Conservation (phyloP, 23 tunicate genomes). For the Ascidia mentula region DNA sequence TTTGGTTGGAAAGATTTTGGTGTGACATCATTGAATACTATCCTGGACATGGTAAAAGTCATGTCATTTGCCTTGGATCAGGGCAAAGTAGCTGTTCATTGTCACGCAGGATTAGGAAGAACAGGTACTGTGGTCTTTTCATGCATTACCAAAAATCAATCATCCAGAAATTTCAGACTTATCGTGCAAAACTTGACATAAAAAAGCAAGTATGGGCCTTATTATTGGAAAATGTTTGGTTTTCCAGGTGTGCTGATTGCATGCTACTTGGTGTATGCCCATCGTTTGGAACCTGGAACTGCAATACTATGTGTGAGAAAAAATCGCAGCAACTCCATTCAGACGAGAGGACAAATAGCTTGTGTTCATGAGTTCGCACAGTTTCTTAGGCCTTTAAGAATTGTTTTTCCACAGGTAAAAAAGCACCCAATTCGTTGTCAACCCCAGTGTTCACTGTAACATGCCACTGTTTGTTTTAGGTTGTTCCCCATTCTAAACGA, state of each 20-base stretch:
- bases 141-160: too few relatives aligned
- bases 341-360: constrained; percentile 93
- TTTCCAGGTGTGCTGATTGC: constrained; percentile 87
- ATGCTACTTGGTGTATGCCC: constrained; percentile 84
- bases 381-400: constrained; percentile 77
- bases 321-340: constrained; percentile 82
- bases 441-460: too few relatives aligned
- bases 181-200: too few relatives aligned
- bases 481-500: constrained; percentile 77
- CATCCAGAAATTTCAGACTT: too few relatives aligned
- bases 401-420: constrained; percentile 92
- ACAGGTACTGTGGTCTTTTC: too few relatives aligned
- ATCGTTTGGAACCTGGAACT: constrained; percentile 72
- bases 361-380: constrained; percentile 83
- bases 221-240: too few relatives aligned
- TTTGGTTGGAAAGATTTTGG: constrained; percentile 97
- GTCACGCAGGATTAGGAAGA: constrained; percentile 98
- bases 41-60: constrained; percentile 96
- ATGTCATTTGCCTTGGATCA: constrained; percentile 93
- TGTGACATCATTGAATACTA: constrained; percentile 68
- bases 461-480: constrained; percentile 67
- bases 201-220: too few relatives aligned
- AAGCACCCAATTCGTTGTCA: too few relatives aligned
- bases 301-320: constrained; percentile 80
- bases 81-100: constrained; percentile 96